These are phyloP conservation scores for Phalloptychus januarius DNA, from an alignment of 2,797 vertebrate genomes.

Conservation along the genomic window DNA sequence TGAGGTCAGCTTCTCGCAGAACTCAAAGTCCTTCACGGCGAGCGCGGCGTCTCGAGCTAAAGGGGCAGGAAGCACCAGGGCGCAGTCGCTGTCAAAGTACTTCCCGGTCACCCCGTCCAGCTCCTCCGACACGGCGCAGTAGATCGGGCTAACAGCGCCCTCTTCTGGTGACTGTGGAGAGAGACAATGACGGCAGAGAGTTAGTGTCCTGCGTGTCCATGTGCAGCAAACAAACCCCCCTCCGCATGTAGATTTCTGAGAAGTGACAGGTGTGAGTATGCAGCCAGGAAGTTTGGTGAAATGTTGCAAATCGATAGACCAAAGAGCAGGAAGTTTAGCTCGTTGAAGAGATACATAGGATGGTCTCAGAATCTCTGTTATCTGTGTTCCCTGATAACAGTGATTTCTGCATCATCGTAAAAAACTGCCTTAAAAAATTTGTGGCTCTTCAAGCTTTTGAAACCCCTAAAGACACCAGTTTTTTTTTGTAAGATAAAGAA, in stretches of 20 bases:
- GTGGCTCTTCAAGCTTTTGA: background rate
- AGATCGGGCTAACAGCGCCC: slow-evolving; percentile 84
- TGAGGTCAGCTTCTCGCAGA: slow-evolving; percentile 80
- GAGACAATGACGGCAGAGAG: slow-evolving; percentile 4
- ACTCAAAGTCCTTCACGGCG: slow-evolving; percentile 84
- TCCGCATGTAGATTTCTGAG: background rate
- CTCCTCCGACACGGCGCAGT: slow-evolving; percentile 86
- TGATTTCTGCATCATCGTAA: background rate
- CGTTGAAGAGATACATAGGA: background rate
- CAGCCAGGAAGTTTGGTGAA: background rate
- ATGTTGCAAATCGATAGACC: background rate
- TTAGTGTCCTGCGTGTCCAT: slow-evolving; percentile 4
- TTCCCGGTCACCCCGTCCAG: slow-evolving; percentile 85
- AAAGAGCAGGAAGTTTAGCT: background rate
- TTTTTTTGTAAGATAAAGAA: background rate
- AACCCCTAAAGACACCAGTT: background rate
- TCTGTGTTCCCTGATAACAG: background rate
- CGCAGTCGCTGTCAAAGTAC: slow-evolving; percentile 85
- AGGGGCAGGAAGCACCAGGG: slow-evolving; percentile 73
- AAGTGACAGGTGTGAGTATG: background rate
- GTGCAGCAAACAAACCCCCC: background rate
- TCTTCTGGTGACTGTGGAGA: slow-evolving; percentile 78
- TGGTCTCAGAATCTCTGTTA: background rate
- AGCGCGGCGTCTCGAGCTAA: slow-evolving; percentile 76
- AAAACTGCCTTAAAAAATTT: background rate